A percentile compares a stretch with the other conserved stretches of the same genome.
These are phyloP conservation scores for Camelus bactrianus DNA, from an alignment of 2,113 vertebrate genomes.

Conservation along the genomic window DNA sequence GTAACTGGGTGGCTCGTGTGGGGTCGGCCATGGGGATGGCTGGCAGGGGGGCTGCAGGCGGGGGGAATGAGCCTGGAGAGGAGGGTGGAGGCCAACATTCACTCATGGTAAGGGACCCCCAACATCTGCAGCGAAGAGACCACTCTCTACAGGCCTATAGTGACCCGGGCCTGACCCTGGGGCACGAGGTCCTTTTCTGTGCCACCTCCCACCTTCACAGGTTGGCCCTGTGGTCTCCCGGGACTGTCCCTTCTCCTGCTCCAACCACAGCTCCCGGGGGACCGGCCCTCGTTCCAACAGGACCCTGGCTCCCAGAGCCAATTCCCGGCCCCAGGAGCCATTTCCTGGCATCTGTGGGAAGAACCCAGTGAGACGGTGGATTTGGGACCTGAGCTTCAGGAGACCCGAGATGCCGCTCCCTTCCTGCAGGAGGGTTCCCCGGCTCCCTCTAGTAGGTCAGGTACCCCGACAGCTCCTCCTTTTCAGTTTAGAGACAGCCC, in stretches of 20 bases:
- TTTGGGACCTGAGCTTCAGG: accelerated
- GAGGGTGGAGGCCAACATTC: not conserved
- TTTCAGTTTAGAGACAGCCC: not conserved
- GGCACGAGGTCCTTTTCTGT: not conserved
- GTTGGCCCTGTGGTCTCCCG: not conserved
- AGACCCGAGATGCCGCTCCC: accelerated
- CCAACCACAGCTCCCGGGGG: accelerated
- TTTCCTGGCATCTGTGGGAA: not conserved
- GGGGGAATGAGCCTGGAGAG: not conserved
- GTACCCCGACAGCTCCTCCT: accelerated
- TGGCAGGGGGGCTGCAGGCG: not conserved
- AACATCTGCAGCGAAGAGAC: too few relatives aligned
- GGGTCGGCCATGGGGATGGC: not conserved
- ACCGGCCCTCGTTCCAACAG: not conserved
- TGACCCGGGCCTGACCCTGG: not conserved
- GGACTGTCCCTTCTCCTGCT: not conserved
- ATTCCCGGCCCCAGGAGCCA: not conserved
- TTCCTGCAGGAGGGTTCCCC: accelerated
- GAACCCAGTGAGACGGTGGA: not conserved
- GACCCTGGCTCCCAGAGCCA: not conserved
- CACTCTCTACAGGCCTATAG: accelerated
- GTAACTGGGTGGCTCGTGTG: not conserved
- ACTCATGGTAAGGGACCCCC: not conserved
- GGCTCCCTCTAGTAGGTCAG: not conserved
- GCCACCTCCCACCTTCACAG: not conserved